Percentiles rank a stretch among this genome's conserved stretches.
phyloP scores from a whole-genome alignment of 2,113 vertebrate genomes.

The Sylvilagus bachmani region DNA sequence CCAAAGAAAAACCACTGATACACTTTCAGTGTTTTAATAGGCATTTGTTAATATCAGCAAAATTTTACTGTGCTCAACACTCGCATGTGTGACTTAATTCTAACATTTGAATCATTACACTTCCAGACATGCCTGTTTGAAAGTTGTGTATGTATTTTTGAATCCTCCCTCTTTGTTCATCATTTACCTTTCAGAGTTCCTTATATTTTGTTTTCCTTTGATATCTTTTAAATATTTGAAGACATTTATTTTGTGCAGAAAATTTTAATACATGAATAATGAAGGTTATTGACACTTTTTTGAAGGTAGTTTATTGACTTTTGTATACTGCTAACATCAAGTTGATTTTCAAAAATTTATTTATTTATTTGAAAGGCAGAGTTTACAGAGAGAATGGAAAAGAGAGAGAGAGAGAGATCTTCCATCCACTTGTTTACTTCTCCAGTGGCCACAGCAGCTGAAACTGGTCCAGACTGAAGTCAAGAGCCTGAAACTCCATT shows the following conservation, averaged over 20 bases:
- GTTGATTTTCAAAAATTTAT: too few species aligned
- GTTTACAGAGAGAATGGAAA: too few species aligned
- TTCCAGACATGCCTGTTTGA: neutral
- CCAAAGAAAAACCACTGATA: neutral
- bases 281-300: neutral
- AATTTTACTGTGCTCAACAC: neutral
- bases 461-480: too few species aligned
- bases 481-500: too few species aligned
- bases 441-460: too few species aligned
- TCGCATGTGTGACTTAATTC: neutral
- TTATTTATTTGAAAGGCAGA: too few species aligned
- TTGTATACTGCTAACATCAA: neutral
- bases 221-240: neutral
- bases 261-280: neutral
- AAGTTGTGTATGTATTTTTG: neutral
- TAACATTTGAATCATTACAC: neutral
- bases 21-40: too few species aligned
- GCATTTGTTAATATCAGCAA: neutral
- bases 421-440: too few species aligned
- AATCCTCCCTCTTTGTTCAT: neutral
- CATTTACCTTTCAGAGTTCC: neutral
- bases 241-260: neutral
- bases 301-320: neutral
- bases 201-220: neutral
- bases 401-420: too few species aligned